A percentile compares a stretch with the other conserved stretches of the same genome.
Evolutionary conservation across 2,888 invertebrate genomes (phyloP).

Genomic region (Baronia brevicornis): DNA sequence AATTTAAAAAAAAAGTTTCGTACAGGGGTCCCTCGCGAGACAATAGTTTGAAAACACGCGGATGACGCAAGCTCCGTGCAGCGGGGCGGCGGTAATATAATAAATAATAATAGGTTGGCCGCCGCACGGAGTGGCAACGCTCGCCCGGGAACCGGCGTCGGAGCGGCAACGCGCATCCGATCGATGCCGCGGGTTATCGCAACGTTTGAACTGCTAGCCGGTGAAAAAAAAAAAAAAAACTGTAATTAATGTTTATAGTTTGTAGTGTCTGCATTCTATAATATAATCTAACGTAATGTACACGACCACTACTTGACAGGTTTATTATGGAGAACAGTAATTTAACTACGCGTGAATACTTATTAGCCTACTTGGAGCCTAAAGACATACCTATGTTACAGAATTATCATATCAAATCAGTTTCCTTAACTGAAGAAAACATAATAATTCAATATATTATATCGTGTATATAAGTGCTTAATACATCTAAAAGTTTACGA

Average conservation of each 20-base stretch:
- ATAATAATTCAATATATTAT: not conserved
- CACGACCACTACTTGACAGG: no score
- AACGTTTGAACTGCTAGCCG: no score
- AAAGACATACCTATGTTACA: no score
- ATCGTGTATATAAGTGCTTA: not conserved
- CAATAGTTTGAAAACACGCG: conserved; percentile 12
- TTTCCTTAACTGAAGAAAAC: not conserved
- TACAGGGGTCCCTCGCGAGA: no score
- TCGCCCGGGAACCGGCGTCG: conserved; percentile 12
- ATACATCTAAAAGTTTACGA: no score
- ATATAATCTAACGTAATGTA: no score
- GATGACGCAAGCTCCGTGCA: conserved; percentile 20
- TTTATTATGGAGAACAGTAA: no score
- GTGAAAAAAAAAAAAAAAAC: conserved; percentile 1
- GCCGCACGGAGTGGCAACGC: conserved; percentile 17
- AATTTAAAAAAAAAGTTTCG: conserved; percentile 1
- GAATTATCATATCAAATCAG: conserved; percentile 1
- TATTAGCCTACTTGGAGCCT: no score
- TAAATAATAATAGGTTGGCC: conserved; percentile 16
- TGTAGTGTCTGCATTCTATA: conserved; percentile 4
- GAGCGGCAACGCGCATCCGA: conserved; percentile 22
- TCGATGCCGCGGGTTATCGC: conserved; percentile 21
- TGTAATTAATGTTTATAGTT: conserved; percentile 1
- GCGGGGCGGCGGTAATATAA: conserved; percentile 14
- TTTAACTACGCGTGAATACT: no score